These are phyloP conservation scores for Drosophila mojavensis DNA, from an alignment of 1,140 invertebrate species.

Conservation along the genomic window DNA sequence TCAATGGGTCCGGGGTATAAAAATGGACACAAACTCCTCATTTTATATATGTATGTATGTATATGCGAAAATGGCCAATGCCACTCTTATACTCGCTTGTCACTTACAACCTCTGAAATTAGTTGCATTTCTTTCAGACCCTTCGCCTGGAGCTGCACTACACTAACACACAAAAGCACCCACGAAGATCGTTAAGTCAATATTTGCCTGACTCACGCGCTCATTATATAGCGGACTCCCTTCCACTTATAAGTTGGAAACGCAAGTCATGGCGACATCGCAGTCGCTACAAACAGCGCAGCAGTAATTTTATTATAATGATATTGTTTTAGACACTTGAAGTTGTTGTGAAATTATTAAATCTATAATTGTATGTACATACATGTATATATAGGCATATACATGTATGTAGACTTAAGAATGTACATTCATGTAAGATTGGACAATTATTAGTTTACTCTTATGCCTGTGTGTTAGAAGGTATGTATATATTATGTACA, in stretches of 20 bases:
- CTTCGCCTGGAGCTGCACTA: too few species aligned
- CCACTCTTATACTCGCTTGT: too few species aligned
- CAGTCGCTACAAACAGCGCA: slow-evolving; percentile 15
- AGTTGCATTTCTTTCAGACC: too few species aligned
- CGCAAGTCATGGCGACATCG: slow-evolving; percentile 41
- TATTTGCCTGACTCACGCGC: slow-evolving; percentile 22
- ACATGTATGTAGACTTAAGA: too few species aligned
- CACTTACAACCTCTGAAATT: too few species aligned
- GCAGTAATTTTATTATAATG: slow-evolving; percentile 29
- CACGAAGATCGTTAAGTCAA: slow-evolving; percentile 21
- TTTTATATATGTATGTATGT: too few species aligned
- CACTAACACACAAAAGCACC: background rate
- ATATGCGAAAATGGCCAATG: too few species aligned
- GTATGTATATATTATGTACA: background rate
- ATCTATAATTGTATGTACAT: background rate
- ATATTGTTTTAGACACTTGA: slow-evolving; percentile 21
- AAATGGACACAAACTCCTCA: too few species aligned
- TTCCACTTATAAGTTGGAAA: slow-evolving; percentile 16
- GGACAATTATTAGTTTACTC: too few species aligned
- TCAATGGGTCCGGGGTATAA: too few species aligned
- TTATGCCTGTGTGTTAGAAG: background rate
- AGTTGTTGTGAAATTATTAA: slow-evolving; percentile 11
- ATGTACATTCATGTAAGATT: too few species aligned
- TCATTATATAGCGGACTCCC: slow-evolving; percentile 13
- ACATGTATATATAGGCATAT: background rate